phyloP scores from a whole-genome alignment of 2,797 vertebrate genomes.

The Galaxias olidus region DNA sequence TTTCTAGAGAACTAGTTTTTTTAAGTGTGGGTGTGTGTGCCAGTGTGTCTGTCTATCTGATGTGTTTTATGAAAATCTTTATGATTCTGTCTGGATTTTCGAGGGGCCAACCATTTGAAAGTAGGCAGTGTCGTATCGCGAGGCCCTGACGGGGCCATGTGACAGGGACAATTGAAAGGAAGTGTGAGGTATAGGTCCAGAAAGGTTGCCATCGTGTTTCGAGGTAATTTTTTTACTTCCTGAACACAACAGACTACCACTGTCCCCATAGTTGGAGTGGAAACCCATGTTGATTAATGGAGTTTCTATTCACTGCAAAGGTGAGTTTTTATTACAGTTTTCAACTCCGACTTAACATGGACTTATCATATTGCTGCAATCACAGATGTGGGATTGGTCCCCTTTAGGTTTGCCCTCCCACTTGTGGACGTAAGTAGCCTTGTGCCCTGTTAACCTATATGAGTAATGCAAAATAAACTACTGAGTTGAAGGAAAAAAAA shows the following conservation, averaged over 20 bases:
- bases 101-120: slow-evolving; percentile 42
- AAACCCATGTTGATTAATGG: slow-evolving; percentile 56
- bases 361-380: slow-evolving; percentile 1
- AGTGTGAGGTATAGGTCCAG: slow-evolving; percentile 17
- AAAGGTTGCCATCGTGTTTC: background rate
- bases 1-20: too few species aligned
- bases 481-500: too few species aligned
- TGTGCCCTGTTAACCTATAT: too few species aligned
- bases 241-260: slow-evolving; percentile 21
- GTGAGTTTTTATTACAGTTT: slow-evolving; percentile 63
- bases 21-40: slow-evolving; percentile 16
- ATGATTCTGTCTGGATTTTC: slow-evolving; percentile 51
- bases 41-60: slow-evolving; percentile 23
- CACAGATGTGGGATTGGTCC: background rate
- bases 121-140: slow-evolving; percentile 29
- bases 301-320: slow-evolving; percentile 64
- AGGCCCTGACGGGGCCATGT: slow-evolving; percentile 51
- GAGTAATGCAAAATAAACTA: too few species aligned
- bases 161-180: slow-evolving; percentile 32
- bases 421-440: background rate
- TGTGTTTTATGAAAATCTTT: slow-evolving; percentile 43
- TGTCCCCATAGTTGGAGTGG: slow-evolving; percentile 1
- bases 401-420: background rate
- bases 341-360: background rate
- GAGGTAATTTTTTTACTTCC: slow-evolving; percentile 23